Base-by-base conservation (phyloP, 2,888 invertebrate species). In the Lasiommata megera region DNA sequence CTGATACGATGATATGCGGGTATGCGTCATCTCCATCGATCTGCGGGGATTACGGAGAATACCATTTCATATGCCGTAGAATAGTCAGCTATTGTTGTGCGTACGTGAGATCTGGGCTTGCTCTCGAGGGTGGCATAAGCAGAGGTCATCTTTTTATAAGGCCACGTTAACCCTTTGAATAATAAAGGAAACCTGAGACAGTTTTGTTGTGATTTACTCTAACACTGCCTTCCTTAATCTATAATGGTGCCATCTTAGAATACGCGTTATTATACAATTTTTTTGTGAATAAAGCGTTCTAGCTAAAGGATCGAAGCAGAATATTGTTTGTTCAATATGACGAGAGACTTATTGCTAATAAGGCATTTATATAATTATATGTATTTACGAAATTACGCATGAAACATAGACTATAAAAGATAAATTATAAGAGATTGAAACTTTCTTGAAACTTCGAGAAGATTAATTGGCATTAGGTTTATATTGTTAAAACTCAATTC, bases 11-110 rank as follows among this genome's bases (percentile, higher is more conserved):
- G 72, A 69, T 67, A 70, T 72, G 67, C 67, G 66, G 67, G 69
- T 67, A 72, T 79, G 79, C 79, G 81, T 84, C 81, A 81, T 72
- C 67, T 58, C 60, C 67, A 79, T 80, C 72, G 78, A 79, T 77
- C 57, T 43, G 52, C 40, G 43, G 47, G 34, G 47, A 46, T 41
- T 52, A 54, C 40, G 37, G 46, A 17, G 56, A 54, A 52, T 40
- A 46, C 28, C 12, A 53, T 36, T 36, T 54, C 16, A 40, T 54
- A 41, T 50, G 43, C 29, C 23, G 29, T 34, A 23, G 41, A 51
- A 51, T 44, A 36, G 56, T 14, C 36, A 51, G 37, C 37, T 36
- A 54, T 54, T 48, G 40, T 57, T 58, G 28, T 47, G 17, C 36
- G 41, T 50, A 48, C 36, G 41, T 40, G 40, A 47, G 57, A 53